phyloP scores from a whole-genome alignment of 1,140 invertebrate species.

The Eueides isabella region DNA sequence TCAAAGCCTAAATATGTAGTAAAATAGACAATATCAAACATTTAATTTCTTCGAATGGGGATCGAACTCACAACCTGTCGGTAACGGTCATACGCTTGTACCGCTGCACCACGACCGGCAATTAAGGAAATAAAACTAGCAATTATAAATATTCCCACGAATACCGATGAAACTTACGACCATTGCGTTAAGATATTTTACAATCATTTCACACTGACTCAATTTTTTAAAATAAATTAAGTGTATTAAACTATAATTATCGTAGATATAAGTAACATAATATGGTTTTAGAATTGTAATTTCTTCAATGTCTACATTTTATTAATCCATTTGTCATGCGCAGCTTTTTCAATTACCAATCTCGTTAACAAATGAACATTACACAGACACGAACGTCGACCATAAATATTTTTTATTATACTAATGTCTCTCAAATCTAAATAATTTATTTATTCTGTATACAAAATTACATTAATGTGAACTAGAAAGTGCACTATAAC shows the following conservation, averaged over 20 bases:
- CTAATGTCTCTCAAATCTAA: constrained; percentile 19
- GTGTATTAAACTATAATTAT: constrained; percentile 13
- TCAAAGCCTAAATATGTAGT: too few species aligned
- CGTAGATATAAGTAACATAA: not conserved
- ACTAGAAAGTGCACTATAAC: not conserved
- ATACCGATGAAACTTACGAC: too few species aligned
- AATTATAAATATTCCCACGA: too few species aligned
- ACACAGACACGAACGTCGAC: constrained; percentile 9
- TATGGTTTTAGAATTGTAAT: not conserved
- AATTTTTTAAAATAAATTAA: not conserved
- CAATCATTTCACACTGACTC: too few species aligned
- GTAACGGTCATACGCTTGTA: too few species aligned
- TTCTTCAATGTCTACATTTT: constrained; percentile 25
- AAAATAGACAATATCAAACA: too few species aligned
- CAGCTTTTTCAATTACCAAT: constrained; percentile 32
- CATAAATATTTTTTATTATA: constrained; percentile 29
- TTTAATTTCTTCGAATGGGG: too few species aligned
- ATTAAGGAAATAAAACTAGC: too few species aligned
- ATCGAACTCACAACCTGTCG: too few species aligned
- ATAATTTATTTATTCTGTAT: constrained; percentile 20
- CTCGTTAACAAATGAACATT: constrained; percentile 31
- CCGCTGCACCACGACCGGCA: too few species aligned
- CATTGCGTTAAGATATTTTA: too few species aligned
- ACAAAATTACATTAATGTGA: not conserved
- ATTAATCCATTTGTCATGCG: constrained; percentile 30